Evolutionary conservation across 1,140 invertebrate genomes (phyloP), one percentile per base, ranked within the genome.

Genomic region (Epicauta chinensis): DNA sequence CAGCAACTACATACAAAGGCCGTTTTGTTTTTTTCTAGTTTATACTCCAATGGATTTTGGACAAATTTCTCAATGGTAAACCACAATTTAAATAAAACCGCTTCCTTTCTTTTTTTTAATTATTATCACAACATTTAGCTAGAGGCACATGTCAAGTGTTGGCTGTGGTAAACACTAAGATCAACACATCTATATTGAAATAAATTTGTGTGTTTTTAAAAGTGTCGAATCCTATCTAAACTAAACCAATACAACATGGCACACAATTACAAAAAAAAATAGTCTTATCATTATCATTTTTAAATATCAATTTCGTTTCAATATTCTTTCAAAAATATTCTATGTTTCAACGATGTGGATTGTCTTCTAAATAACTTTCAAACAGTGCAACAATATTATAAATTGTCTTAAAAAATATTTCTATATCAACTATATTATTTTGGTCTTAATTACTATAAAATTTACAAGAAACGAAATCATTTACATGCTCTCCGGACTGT

Each of bases 71-170:
- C n/a, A n/a, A n/a, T n/a, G n/a, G n/a, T n/a, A n/a, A 23, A 23
- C 23, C 23, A 23, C 23, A 23, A 23, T 23, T 7, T 5, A 23
- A 23, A 23, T 3, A 23, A 23, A 23, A 23, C 7, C 7, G 23
- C 23, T 7, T 23, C 7, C 23, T 23, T 23, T 23, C 4, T 7
- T 23, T 23, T 23, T 23, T 7, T 7, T 5, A 23, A 23, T 36
- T 15, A 35, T 46, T 47, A 47, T 47, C 45, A 47, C 45, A 47
- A 47, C 44, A 47, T 38, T 45, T 37, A 47, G 45, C 45, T 47
- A 47, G 45, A 47, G 45, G 45, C 45, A 47, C 45, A 37, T 38
- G 23, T 23, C 23, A 38, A 37, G 41, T 35, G 23, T 46, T n/a
- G 43, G 42, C 29, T 37, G 23, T 47, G 34, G 45, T 47, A 34